Percentiles rank a stretch among this genome's conserved stretches.
Conservation (phyloP, 2,113 vertebrate species). For the Romanogobio albipinnatus region DNA sequence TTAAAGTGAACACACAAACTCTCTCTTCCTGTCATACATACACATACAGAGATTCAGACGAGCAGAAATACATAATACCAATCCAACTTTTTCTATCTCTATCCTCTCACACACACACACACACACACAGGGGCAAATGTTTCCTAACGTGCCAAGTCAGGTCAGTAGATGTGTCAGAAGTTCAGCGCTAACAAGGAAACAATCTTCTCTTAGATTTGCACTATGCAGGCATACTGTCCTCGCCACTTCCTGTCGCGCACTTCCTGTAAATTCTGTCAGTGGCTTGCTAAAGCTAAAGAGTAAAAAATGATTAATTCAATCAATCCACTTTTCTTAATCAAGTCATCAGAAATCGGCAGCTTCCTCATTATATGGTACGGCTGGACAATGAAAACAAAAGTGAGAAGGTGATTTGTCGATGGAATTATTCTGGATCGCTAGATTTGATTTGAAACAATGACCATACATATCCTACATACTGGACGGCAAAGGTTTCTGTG, state of each 20-base stretch:
- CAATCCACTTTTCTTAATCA: not conserved
- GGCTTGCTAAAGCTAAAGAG: not conserved
- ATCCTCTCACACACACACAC: not conserved
- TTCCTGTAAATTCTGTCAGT: conserved; percentile 51
- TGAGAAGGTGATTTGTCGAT: not conserved
- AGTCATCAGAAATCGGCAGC: not conserved
- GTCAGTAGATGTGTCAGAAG: not conserved
- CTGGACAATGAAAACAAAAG: not conserved
- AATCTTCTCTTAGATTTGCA: conserved; percentile 47
- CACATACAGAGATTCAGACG: not conserved
- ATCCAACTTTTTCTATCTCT: not conserved
- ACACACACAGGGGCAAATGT: not conserved
- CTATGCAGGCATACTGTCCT: conserved; percentile 43
- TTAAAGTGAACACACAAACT: conserved; percentile 17
- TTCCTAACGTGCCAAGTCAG: not conserved
- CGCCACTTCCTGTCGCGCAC: conserved; percentile 59
- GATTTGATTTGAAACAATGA: not conserved
- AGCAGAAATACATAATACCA: not conserved
- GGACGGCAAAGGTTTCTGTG: not conserved
- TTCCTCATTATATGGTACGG: not conserved
- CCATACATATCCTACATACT: not conserved
- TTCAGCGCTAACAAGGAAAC: conserved; percentile 22
- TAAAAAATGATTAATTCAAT: not conserved
- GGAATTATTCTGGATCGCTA: not conserved
- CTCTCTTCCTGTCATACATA: not conserved